Evolutionary conservation across 2,797 vertebrate species (phyloP), one percentile per base, ranked within the genome.

Genomic region (Smutsia temminckii): DNA sequence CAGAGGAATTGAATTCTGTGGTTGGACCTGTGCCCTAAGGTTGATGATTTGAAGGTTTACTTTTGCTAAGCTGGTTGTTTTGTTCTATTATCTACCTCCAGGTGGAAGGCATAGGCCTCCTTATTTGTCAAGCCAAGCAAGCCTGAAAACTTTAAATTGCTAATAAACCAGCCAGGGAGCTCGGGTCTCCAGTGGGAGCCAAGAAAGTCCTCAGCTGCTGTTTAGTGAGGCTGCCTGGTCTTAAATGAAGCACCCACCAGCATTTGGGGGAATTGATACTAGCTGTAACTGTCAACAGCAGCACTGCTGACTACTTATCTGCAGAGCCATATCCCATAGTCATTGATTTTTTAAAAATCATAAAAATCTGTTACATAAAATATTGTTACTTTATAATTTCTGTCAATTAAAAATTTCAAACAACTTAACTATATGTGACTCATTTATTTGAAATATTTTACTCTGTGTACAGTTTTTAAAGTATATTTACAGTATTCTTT

Each of bases 331-430:
- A 29, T 34, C 16, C 37, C 51, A 46, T 3, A 79, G 68, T 32
- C 8, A 40, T 2, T 5, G 18, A 29, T 69, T 84, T 91, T 72
- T 49, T 3, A 12, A 64, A 77, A 77, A 53, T 78, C 9, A 63
- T 5, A 6, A 55, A 85, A 87, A 69, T 84, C 1, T 93, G 25
- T 87, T 64, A 49, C 4, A 34, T 37, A 16, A 93, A 80, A 55
- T n/a, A 89, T 81, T 86, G 14, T 49, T 81, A 46, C 71, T 85
- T 92, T 88, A 49, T 89, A 18, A 61, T 86, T 85, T 74, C 49
- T 90, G 14, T 17, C 37, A 87, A 37, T 77, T 94, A 85, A 95
- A 94, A 64, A n/a, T 91, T 78, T 88, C 27, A 69, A 87, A 92
- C 5, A 83, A 37, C 20, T 40, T 59, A 51, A 91, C 34, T 83